These are phyloP conservation scores for Chloroclystis v-ata DNA, from an alignment of 2,888 invertebrate genomes.

Conservation along the genomic window DNA sequence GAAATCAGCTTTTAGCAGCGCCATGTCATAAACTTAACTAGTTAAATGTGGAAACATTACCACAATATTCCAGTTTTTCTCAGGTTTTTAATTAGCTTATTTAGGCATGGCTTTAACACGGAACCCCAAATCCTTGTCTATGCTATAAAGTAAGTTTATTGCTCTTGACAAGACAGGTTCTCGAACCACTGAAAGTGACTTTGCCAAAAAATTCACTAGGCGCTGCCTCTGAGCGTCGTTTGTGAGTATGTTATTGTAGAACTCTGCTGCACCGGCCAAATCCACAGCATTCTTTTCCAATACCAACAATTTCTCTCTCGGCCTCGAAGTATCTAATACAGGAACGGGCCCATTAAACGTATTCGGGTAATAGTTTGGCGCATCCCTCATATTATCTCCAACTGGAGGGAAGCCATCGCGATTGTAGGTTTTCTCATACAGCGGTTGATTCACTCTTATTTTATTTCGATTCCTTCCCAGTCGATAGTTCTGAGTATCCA, in stretches of 20 bases:
- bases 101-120: too few relatives aligned
- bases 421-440: slow-evolving; percentile 33
- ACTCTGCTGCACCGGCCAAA: slow-evolving; percentile 80
- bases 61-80: too few relatives aligned
- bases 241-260: slow-evolving; percentile 82
- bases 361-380: slow-evolving; percentile 43
- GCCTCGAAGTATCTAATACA: slow-evolving; percentile 32
- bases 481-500: slow-evolving; percentile 72
- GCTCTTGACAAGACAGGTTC: slow-evolving; percentile 9
- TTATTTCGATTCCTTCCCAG: slow-evolving; percentile 39
- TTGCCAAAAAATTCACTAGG: not conserved
- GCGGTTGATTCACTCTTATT: slow-evolving; percentile 37
- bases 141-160: not conserved
- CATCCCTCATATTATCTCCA: slow-evolving; percentile 31
- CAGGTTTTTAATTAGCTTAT: too few relatives aligned
- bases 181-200: not conserved
- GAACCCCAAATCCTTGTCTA: slow-evolving; percentile 8
- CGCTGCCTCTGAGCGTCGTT: slow-evolving; percentile 46
- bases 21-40: too few relatives aligned
- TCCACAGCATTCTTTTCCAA: slow-evolving; percentile 34
- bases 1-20: too few relatives aligned
- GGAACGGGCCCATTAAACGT: slow-evolving; percentile 42
- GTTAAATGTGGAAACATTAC: too few relatives aligned
- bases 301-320: slow-evolving; percentile 27
- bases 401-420: slow-evolving; percentile 40